Base-by-base conservation (phyloP, 2,888 invertebrate genomes). In the Drosophila macrospina region DNA sequence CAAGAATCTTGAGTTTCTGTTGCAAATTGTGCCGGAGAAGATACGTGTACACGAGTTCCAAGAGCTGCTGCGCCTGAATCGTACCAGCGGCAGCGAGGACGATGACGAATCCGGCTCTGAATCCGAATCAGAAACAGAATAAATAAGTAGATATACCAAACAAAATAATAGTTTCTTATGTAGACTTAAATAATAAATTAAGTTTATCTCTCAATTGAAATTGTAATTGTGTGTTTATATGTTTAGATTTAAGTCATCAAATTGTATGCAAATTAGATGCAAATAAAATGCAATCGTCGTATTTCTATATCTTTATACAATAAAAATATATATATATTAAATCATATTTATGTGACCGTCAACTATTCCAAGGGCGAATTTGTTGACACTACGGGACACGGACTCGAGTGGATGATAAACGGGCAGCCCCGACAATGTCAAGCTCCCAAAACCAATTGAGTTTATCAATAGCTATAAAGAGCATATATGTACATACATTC, bases 11-110 rank as follows among this genome's bases (percentile, higher is more conserved):
- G 91, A 91, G 47, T 92, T 92, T 36, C 66, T 92, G 7, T 62
- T 91, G 1, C 91, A 91, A 78, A 91, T 92, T 13, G 86, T 92
- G 11, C 92, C 92, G 11, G 87, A 90, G 24, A 92, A 92, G 67
- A 91, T 92, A 15, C 90, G 90, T 5, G 90, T 92, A 0, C 86
- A 84, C 42, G 89, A 91, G 61, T 92, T 91, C 51, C 89, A 90
- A 42, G 88, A 91, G 28, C 81, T 91, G 71, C 24, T 91, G 5
- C 65, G 74, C 0, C 13, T 76, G 0, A 74, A 83, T 20, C 75
- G 74, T 3, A 69, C 71, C 8, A 73, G 32, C 41, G 59, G 36
- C 47, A 78, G 67, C 20, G 82, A 74, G 16, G 80, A 80, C 0
- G 73, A 72, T 28, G 75, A 76, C 16, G 66, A 70, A 4, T 56